phyloP scores from a whole-genome alignment of 2,888 invertebrate species.

The Byasa hedistus region DNA sequence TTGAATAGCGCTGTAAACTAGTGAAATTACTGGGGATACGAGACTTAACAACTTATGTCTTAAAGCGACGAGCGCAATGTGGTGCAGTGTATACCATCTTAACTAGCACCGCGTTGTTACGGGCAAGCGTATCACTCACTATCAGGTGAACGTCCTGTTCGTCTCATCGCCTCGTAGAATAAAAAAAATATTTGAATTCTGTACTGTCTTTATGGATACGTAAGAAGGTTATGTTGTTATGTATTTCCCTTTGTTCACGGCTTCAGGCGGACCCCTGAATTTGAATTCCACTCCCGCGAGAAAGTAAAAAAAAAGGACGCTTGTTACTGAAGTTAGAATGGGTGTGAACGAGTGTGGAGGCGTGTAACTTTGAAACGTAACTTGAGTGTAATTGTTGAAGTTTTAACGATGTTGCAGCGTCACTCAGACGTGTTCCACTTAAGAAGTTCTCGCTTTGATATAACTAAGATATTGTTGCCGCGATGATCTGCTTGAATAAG shows the following conservation, averaged over 20 bases:
- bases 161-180: too few relatives aligned
- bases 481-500: too few relatives aligned
- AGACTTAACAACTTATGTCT: too few relatives aligned
- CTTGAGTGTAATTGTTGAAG: constrained; percentile 43
- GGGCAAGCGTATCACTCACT: too few relatives aligned
- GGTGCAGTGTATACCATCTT: too few relatives aligned
- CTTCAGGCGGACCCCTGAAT: constrained; percentile 13
- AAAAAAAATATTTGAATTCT: too few relatives aligned
- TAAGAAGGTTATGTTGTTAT: neutral
- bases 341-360: constrained; percentile 22
- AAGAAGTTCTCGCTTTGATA: constrained; percentile 30
- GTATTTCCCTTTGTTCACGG: neutral
- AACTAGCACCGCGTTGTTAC: too few relatives aligned
- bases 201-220: too few relatives aligned
- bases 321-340: constrained; percentile 28
- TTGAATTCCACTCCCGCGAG: constrained; percentile 13
- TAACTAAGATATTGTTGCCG: neutral
- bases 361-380: constrained; percentile 34
- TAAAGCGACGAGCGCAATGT: too few relatives aligned
- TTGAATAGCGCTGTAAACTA: too few relatives aligned
- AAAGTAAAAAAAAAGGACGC: constrained; percentile 28
- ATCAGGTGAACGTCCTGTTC: too few relatives aligned
- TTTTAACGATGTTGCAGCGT: constrained; percentile 39
- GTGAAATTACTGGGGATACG: too few relatives aligned
- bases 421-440: constrained; percentile 31